Base-by-base conservation (phyloP, 2,888 invertebrate species). In the Argyresthia goedartella region DNA sequence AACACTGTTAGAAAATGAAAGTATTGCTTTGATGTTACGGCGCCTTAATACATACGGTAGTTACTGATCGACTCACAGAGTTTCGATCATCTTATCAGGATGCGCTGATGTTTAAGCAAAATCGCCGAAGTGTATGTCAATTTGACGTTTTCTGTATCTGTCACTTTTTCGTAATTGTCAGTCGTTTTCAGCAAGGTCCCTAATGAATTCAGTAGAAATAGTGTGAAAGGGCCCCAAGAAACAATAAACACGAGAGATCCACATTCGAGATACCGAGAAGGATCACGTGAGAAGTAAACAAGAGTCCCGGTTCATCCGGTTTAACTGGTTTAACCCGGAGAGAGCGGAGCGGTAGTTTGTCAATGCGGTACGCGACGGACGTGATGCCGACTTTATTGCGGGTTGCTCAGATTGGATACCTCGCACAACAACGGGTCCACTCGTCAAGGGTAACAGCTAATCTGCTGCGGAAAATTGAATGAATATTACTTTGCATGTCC, bases 301-400 rank as follows among this genome's bases (percentile, higher is more conserved):
- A 25, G 25, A 25, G 25, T 25, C 3, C 25, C 25, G 25, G 25
- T 25, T 25, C 2, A 25, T 25, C 25, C 25, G 25, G 25, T 25
- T 25, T 25, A 25, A 25, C 25, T 6, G 25, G 25, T 25, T 25
- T 6, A 25, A 25, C 25, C 25, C 25, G 25, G 25, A 25, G 2
- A 25, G 25, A 53, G 41, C 55, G 56, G 57, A 57, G 59, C 61
- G 62, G 70, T 65, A 67, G 67, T 68, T 68, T 69, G 67, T 69
- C 69, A 70, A 54, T 63, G 61, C 25, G 71, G 71, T 71, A 73
- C 70, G 74, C 66, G 63, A 25, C 64, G 69, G 60, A 73, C 72
- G 75, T 80, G 79, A 76, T 71, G 66, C 59, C 66, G 71, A 67
- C 70, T 77, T 78, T 78, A 79, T 77, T 76, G 74, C 73, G 62